phyloP scores from a whole-genome alignment of 2,797 vertebrate species.

The Austrolebias charrua region DNA sequence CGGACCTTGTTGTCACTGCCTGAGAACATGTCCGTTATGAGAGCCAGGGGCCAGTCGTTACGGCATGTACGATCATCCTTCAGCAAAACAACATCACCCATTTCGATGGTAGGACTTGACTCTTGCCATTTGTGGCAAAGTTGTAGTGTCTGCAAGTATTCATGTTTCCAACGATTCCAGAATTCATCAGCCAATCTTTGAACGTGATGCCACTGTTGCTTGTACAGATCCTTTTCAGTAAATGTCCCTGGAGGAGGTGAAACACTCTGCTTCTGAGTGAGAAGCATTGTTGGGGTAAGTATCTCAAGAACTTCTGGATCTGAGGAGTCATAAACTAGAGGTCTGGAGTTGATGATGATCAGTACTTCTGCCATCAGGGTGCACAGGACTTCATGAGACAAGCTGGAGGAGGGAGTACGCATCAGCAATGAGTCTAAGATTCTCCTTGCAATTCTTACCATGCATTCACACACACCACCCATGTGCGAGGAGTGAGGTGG shows the following conservation, averaged over 20 bases:
- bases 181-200: slow-evolving; percentile 1
- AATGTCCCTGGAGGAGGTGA: not conserved
- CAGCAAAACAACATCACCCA: not conserved
- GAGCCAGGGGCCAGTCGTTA: not conserved
- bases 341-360: slow-evolving; percentile 1
- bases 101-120: not conserved
- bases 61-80: not conserved
- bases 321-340: not conserved
- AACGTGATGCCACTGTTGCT: slow-evolving; percentile 10
- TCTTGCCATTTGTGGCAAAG: not conserved
- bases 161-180: not conserved
- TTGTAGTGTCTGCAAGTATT: slow-evolving; percentile 2
- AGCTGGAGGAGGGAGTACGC: no score
- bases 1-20: not conserved
- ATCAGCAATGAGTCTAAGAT: not conserved
- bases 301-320: not conserved
- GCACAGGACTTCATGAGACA: not conserved
- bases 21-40: not conserved
- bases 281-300: slow-evolving; percentile 1
- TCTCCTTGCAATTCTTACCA: not conserved
- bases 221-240: slow-evolving; percentile 5
- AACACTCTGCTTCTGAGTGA: slow-evolving; percentile 7
- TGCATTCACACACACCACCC: not conserved
- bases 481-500: no score
- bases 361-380: not conserved